These are phyloP conservation scores for Ambastaia sidthimunki DNA, from an alignment of 2,797 vertebrate genomes.

Conservation along the genomic window DNA sequence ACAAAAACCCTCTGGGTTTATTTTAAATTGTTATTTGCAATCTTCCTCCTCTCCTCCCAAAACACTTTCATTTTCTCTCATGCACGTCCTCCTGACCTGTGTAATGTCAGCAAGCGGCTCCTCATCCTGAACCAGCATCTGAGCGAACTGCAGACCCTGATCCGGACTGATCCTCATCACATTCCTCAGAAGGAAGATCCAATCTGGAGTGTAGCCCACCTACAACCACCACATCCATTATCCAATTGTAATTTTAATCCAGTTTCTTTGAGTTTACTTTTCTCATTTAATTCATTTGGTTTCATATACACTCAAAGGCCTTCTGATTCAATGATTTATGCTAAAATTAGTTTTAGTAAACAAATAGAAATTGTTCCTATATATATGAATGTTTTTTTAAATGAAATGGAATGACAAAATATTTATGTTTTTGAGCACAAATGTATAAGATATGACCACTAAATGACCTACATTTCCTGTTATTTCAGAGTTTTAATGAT, in stretches of 20 bases:
- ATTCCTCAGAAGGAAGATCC: constrained; percentile 98
- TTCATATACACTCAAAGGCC: no score
- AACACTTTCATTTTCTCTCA: neutral
- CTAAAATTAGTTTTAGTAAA: no score
- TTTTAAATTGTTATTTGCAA: constrained; percentile 78
- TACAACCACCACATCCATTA: constrained; percentile 59
- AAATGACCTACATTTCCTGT: neutral
- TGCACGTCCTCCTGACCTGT: constrained; percentile 81
- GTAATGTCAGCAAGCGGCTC: constrained; percentile 98
- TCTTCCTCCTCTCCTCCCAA: neutral
- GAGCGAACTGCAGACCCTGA: constrained; percentile 97
- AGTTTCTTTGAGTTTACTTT: neutral
- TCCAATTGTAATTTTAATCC: neutral
- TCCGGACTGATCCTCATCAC: constrained; percentile 98
- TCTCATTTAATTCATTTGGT: no score
- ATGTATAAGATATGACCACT: neutral
- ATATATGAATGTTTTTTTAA: no score
- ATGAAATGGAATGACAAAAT: neutral
- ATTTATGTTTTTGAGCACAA: neutral
- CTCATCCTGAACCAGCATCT: constrained; percentile 99
- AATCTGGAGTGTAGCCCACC: constrained; percentile 99
- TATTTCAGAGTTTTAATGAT: neutral
- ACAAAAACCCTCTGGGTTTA: neutral
- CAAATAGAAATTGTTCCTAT: neutral
- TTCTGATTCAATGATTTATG: neutral